Percentiles rank a stretch among this genome's conserved stretches.
phyloP scores from a whole-genome alignment of 2,888 invertebrate species.

The Keiferia lycopersicella region DNA sequence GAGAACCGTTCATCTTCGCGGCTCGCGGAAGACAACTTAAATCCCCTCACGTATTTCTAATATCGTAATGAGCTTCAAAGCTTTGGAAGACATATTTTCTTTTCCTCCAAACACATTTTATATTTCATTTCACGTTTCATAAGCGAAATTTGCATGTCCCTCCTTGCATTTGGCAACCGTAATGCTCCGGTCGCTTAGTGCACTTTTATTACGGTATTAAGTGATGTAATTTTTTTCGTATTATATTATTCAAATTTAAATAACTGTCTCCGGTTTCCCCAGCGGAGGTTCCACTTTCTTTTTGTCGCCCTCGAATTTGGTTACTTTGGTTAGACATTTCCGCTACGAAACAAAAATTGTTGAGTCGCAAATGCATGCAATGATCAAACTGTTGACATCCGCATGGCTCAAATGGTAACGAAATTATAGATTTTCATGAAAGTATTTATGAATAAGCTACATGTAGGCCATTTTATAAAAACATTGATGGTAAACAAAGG shows the following conservation, averaged over 20 bases:
- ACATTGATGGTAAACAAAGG: no score
- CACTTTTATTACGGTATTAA: constrained; percentile 83
- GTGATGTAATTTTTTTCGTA: constrained; percentile 83
- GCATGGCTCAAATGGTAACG: not conserved
- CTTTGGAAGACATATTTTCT: constrained; percentile 74
- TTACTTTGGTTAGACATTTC: constrained; percentile 74
- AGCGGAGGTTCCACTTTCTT: constrained; percentile 71
- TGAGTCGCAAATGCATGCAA: constrained; percentile 41
- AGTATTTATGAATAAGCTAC: no score
- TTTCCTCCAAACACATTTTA: constrained; percentile 75
- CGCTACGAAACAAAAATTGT: constrained; percentile 46
- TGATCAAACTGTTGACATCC: no score
- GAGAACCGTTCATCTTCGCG: constrained; percentile 39
- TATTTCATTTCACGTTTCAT: constrained; percentile 81
- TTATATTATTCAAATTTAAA: constrained; percentile 83
- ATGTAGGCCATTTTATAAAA: no score
- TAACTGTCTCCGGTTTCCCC: constrained; percentile 82
- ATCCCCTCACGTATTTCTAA: constrained; percentile 77
- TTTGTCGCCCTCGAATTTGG: constrained; percentile 74
- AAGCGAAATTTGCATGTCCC: constrained; percentile 77
- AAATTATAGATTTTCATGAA: not conserved
- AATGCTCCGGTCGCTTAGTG: constrained; percentile 81
- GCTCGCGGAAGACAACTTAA: constrained; percentile 62
- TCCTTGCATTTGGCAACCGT: constrained; percentile 73
- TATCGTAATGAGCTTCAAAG: constrained; percentile 76